Evolutionary conservation across 2,797 vertebrate genomes (phyloP), one percentile per base, ranked within the genome.

Genomic region (Sebastolobus alascanus): DNA sequence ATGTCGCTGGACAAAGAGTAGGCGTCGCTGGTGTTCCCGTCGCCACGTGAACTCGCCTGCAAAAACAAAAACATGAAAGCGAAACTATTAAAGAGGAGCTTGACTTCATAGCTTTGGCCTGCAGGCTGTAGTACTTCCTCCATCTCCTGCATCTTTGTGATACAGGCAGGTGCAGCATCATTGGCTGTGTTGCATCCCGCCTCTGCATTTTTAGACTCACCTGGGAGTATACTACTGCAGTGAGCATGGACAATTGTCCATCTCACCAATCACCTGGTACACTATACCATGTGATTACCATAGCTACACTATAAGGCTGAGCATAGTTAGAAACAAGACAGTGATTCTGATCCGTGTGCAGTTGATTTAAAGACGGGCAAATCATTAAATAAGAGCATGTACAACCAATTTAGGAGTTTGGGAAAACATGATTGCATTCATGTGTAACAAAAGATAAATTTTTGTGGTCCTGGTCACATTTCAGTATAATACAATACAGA

Each of bases 1-100:
- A 99, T 93, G 85, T 96, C 97, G 13, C 97, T 98, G 64, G 97
- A 97, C 1, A 93, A 95, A 38, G 97, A 98, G 73, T 97, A 95
- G 0, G 89, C 93, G 1, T 99, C 98, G 0, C 97, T 97, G 82
- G 96, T 96, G 63, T 96, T 97, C 25, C 92, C 85, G 0, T 97
- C 96, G 1, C 92, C 93, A 1, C 91, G 92, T 7, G 94, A 96
- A 2, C 90, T 92, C 14, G 69, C 88, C 94, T 96, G 87, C 22
- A 78, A 82, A 60, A 82, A 68, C 58, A 84, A 68, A 81, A 63
- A 74, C 20, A 84, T 50, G 8, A 58, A 67, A 67, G 18, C 8
- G 1, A 18, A 1, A 3, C 8, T 31, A 43, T 75, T 78, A 68
- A 75, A 76, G n/a, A 72, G 33, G 25, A 86, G 59, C n/a, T 37